Evolutionary conservation across 2,113 vertebrate genomes (phyloP).

Genomic region (Oceanodroma tethys): DNA sequence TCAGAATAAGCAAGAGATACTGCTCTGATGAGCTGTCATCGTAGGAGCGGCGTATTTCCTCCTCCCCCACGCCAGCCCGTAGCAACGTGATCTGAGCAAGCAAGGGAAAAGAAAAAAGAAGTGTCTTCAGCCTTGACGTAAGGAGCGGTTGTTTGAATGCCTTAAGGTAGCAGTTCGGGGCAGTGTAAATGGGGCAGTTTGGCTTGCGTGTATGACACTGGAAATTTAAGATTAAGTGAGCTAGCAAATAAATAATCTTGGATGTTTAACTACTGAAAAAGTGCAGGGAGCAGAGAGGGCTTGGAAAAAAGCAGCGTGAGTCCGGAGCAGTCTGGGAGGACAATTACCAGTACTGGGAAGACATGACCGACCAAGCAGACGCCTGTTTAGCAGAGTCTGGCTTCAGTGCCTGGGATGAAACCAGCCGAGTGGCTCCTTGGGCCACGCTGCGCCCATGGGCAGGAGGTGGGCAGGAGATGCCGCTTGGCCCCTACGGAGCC

Average conservation of each 20-base stretch:
- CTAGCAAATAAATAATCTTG: not conserved
- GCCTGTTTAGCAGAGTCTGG: not conserved
- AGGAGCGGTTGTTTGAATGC: not conserved
- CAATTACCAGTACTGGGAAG: not conserved
- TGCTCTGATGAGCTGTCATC: slow-evolving; percentile 44
- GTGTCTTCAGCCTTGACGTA: not conserved
- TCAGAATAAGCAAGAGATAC: not conserved
- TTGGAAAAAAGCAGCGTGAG: not conserved
- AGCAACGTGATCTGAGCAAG: not conserved
- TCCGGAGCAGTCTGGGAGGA: not conserved
- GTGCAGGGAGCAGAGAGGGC: not conserved
- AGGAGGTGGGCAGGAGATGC: not conserved
- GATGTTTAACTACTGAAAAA: not conserved
- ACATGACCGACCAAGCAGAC: not conserved
- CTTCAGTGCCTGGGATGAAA: not conserved
- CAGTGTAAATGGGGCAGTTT: fast-evolving
- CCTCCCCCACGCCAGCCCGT: not conserved
- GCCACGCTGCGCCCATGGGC: not conserved
- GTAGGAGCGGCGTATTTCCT: not conserved
- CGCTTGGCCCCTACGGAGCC: fast-evolving
- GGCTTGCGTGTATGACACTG: not conserved
- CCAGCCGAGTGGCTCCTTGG: no score
- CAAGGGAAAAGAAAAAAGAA: not conserved
- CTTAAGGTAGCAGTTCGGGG: not conserved
- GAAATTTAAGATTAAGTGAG: not conserved